Base-by-base conservation (phyloP, 2,113 vertebrate species). In the Hydrochoerus hydrochaeris region DNA sequence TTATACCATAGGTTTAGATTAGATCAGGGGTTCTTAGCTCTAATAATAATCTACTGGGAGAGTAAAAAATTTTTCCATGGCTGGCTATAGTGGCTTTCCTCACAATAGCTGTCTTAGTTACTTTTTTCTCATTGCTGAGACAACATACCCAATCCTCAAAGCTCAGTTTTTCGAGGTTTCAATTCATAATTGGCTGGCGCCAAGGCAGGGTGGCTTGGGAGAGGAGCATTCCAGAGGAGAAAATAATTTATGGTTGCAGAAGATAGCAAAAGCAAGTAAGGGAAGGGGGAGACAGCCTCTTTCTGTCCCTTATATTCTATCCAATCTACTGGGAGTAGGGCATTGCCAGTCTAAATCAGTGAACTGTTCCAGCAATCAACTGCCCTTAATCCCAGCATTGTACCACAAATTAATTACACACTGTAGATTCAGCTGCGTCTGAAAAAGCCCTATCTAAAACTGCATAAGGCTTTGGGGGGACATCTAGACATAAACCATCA, bases 1-100 rank as follows among this genome's bases (percentile, higher is more conserved):
- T 95, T 57, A 60, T 80, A 82, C 17, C 4, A 12, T n/a, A n/a
- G 57, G 44, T 26, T 88, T 96, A 75, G n/a, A 92, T 78, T 77
- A 91, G 60, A 88, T 94, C 14, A 44, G 30, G 81, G 63, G 46
- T 87, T 90, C 35, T 85, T 80, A 89, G 26, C 69, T 91, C 62
- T 65, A 69, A 81, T 87, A 62, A 69, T 86, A 35, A 90, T 95
- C 60, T 92, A 82, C 46, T 7, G 41, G 22, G 44, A 93, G 32
- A 3, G 28, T 93, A 54, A 91, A 54, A 60, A 32, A 5, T 78
- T 65, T 46, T 58, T 41, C n/a, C n/a, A 41, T 71, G 65, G 16
- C 32, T 67, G 65, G 65, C 32, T 67, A 17, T 35, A 67, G 65
- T 67, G 65, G 32, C 65, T 67, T 67, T 35, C 32, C 65, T 67